Evolutionary conservation across 2,888 invertebrate genomes (phyloP), one percentile per base, ranked within the genome.

Genomic region (Hydraecia micacea): DNA sequence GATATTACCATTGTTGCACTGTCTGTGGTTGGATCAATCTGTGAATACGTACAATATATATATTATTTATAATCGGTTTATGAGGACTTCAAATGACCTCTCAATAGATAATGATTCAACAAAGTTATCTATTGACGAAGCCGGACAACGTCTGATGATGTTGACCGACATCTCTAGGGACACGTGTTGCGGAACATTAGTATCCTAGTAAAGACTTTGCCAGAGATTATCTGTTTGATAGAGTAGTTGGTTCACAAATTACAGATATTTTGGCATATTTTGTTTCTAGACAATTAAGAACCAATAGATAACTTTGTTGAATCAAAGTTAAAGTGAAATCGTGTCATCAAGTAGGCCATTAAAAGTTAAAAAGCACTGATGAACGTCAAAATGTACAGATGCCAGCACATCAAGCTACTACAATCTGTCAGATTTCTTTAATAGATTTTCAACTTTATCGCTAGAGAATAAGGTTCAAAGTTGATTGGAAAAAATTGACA

Each of bases 1-100:
- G 95, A 94, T 0, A 90, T 42, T 7, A 93, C 71, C 58, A 94
- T 90, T 3, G 88, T 21, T 1, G 90, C 86, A 66, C 92, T 92
- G 66, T 93, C 93, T 8, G 80, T 68, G 6, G 79, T 86, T 18
- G 92, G 90, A 39, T 86, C 71, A 67, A 93, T 91, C 93, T 93
- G 86, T 8, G 79, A 81, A 49, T n/a, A 42, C 2, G 0, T 13
- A 49, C 1, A 42, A 32, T 7, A 2, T 42, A 42, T 0, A 36
- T n/a, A 21, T 0, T 36, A 36, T n/a, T 60, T 21, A 21, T 70
- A n/a, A 36, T n/a, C 6, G 11, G 11, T 28, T 67, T 28, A 28
- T 46, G 21, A 36, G n/a, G 18, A 58, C 36, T 70, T n/a, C 9
- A 52, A 32, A 32, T 49, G 21, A 8, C 2, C 15, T 25, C 8